Evolutionary conservation across 2,797 vertebrate genomes (phyloP).

Genomic region (Enteromius radiatus): DNA sequence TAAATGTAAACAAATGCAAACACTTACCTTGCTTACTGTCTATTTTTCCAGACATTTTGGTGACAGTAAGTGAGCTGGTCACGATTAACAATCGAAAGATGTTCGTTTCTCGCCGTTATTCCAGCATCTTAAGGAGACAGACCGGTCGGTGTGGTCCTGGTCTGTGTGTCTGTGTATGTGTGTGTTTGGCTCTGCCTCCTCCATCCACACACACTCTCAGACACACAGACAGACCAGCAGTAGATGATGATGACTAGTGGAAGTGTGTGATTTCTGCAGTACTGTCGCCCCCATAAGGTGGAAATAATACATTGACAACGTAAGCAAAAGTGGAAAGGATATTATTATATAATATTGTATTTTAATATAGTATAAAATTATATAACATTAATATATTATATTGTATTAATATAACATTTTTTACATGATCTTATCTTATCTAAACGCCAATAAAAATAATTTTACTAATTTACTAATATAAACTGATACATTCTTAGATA

Average conservation of each 20-base stretch:
- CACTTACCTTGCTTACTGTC: slow-evolving; percentile 60
- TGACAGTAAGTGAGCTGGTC: neutral
- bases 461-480: no score
- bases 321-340: neutral
- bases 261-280: slow-evolving; percentile 21
- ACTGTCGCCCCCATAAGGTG: slow-evolving; percentile 37
- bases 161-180: slow-evolving; percentile 32
- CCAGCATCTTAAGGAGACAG: slow-evolving; percentile 54
- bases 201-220: slow-evolving; percentile 2
- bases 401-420: neutral
- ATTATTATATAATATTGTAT: neutral
- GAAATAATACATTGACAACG: neutral
- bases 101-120: slow-evolving; percentile 48
- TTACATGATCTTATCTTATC: no score
- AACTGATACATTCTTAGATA: neutral
- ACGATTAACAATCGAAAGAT: neutral
- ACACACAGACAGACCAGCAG: slow-evolving; percentile 14
- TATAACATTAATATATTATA: neutral
- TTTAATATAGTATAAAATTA: neutral
- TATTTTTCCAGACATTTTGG: slow-evolving; percentile 60
- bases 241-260: neutral
- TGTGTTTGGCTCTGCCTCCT: slow-evolving; percentile 32
- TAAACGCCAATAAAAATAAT: no score
- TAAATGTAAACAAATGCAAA: neutral
- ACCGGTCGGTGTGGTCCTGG: slow-evolving; percentile 43